phyloP scores from a whole-genome alignment of 2,888 invertebrate genomes.

The Aradus depressus region DNA sequence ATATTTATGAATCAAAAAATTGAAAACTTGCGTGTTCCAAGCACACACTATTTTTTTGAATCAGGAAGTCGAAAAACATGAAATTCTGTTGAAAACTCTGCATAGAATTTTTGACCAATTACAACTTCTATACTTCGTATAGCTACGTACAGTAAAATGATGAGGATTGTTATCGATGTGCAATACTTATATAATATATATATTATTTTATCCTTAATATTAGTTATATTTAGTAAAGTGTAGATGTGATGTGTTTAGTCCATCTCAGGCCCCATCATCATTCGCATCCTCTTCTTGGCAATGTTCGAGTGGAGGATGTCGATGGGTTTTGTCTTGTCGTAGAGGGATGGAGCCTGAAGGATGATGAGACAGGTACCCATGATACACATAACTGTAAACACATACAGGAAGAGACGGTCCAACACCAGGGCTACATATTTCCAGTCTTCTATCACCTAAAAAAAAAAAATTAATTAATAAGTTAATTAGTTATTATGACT shows the following conservation, averaged over 20 bases:
- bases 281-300: constrained; percentile 77
- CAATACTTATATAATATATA: too few relatives aligned
- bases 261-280: constrained; percentile 47
- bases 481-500: too few relatives aligned
- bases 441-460: constrained; percentile 92
- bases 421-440: constrained; percentile 94
- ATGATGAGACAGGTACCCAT: constrained; percentile 80
- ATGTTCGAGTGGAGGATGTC: constrained; percentile 85
- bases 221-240: constrained; percentile 10
- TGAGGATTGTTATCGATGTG: too few relatives aligned
- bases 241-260: constrained; percentile 21
- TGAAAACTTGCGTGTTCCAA: too few relatives aligned
- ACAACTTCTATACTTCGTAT: too few relatives aligned
- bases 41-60: too few relatives aligned
- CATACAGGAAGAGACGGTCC: constrained; percentile 90
- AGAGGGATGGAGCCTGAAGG: constrained; percentile 81
- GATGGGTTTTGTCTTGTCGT: constrained; percentile 80
- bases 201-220: constrained; percentile 10
- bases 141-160: too few relatives aligned
- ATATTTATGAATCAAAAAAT: too few relatives aligned
- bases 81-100: too few relatives aligned
- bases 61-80: too few relatives aligned
- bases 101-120: too few relatives aligned
- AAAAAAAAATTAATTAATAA: constrained; percentile 10
- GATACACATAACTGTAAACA: constrained; percentile 87